Evolutionary conservation across 1,140 invertebrate species (phyloP).

Genomic region (Drosophila azteca): DNA sequence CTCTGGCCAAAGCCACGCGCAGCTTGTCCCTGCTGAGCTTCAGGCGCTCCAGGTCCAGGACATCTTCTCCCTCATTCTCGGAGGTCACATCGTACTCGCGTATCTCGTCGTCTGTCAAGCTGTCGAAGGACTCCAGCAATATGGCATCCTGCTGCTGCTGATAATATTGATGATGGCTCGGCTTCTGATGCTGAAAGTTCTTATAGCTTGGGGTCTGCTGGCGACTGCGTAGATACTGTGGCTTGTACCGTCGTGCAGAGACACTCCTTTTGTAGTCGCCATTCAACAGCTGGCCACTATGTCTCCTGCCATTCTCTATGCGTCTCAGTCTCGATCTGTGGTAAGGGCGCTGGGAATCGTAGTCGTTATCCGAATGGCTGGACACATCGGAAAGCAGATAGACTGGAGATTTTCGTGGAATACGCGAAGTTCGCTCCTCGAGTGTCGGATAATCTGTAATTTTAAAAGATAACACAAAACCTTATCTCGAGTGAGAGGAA

Average conservation of each 20-base stretch:
- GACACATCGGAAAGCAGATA: slow-evolving; percentile 63
- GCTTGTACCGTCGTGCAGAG: slow-evolving; percentile 11
- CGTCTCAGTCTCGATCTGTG: slow-evolving; percentile 39
- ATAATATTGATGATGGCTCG: slow-evolving; percentile 13
- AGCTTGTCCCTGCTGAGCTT: slow-evolving; percentile 64
- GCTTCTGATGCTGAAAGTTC: not conserved
- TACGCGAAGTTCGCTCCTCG: slow-evolving; percentile 2
- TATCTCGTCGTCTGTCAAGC: slow-evolving; percentile 48
- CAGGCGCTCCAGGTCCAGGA: slow-evolving; percentile 35
- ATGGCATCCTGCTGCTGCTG: slow-evolving; percentile 28
- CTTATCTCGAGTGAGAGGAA: not conserved
- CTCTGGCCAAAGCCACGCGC: slow-evolving; percentile 60
- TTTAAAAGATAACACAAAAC: not conserved
- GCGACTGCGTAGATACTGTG: slow-evolving; percentile 2
- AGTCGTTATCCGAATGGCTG: slow-evolving; percentile 55
- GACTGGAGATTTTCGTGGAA: slow-evolving; percentile 34
- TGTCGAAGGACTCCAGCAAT: slow-evolving; percentile 51
- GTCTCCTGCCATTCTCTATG: slow-evolving; percentile 10
- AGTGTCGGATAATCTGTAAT: slow-evolving; percentile 53
- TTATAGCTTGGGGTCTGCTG: slow-evolving; percentile 1
- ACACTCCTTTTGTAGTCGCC: slow-evolving; percentile 23
- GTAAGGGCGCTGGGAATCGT: slow-evolving; percentile 38
- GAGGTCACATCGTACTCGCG: slow-evolving; percentile 50
- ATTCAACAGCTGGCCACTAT: not conserved
- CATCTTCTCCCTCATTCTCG: slow-evolving; percentile 51